These are phyloP conservation scores for Cyprinodon tularosa DNA, from an alignment of 2,113 vertebrate genomes.

Conservation along the genomic window DNA sequence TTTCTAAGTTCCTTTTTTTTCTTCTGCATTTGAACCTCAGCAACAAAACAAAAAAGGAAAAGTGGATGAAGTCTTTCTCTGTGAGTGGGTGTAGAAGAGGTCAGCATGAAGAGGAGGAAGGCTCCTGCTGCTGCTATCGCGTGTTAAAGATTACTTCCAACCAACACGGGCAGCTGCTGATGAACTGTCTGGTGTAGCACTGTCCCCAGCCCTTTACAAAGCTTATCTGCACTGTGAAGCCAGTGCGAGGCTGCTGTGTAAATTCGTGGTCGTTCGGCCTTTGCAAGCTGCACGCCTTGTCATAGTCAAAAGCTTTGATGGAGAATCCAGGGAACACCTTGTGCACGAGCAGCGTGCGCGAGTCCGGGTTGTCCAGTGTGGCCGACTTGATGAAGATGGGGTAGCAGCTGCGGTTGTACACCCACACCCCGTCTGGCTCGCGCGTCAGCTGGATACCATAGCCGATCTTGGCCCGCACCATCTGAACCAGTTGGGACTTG, in stretches of 20 bases:
- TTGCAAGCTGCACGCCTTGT: constrained; percentile 94
- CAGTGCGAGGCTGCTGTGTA: constrained; percentile 94
- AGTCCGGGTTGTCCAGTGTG: constrained; percentile 99
- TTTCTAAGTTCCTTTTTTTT: constrained; percentile 66
- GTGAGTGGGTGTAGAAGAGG: constrained; percentile 13
- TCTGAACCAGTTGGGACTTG: constrained; percentile 97
- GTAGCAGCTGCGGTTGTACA: constrained; percentile 99
- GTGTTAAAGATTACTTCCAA: constrained; percentile 98
- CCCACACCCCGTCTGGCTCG: constrained; percentile 96
- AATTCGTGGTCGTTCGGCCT: constrained; percentile 98
- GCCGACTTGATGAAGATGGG: constrained; percentile 99
- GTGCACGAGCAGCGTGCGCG: constrained; percentile 95
- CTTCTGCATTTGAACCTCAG: constrained; percentile 57
- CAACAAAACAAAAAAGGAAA: constrained; percentile 41
- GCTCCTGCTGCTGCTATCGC: constrained; percentile 81
- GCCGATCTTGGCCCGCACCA: constrained; percentile 96
- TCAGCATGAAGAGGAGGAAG: constrained; percentile 31
- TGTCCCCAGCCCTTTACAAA: constrained; percentile 99
- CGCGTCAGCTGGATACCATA: constrained; percentile 97
- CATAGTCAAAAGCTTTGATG: constrained; percentile 98
- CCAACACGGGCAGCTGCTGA: constrained; percentile 99
- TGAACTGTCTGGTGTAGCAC: constrained; percentile 98
- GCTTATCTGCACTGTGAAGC: constrained; percentile 98
- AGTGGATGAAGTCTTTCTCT: constrained; percentile 53
- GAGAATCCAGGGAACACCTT: constrained; percentile 98